A percentile compares a stretch with the other conserved stretches of the same genome.
These are phyloP conservation scores for Prionace glauca DNA, from an alignment of 2,797 vertebrate species.

Conservation along the genomic window DNA sequence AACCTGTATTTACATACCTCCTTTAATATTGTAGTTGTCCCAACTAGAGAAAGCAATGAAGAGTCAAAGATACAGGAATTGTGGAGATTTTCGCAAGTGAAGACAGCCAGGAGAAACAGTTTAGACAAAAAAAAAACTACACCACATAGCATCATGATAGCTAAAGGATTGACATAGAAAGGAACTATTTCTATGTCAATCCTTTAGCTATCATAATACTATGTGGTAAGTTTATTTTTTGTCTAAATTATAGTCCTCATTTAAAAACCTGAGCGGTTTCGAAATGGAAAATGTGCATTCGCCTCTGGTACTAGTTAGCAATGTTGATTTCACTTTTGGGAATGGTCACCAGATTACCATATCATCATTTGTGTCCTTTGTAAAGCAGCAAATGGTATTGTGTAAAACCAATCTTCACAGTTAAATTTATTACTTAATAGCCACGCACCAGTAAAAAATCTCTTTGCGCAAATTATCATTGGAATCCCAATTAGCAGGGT, in stretches of 20 bases:
- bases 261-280: not conserved
- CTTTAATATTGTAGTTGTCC: not conserved
- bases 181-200: too few relatives aligned
- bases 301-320: too few relatives aligned
- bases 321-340: not conserved
- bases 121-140: not conserved
- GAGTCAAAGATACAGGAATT: not conserved
- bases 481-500: not conserved
- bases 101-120: not conserved
- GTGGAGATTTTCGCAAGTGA: not conserved
- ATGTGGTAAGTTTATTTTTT: too few relatives aligned
- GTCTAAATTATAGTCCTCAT: not conserved
- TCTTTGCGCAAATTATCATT: not conserved
- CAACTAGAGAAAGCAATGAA: not conserved
- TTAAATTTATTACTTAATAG: not conserved
- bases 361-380: too few relatives aligned
- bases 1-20: not conserved
- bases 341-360: not conserved
- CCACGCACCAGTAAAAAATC: not conserved
- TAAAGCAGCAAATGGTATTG: not conserved
- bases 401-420: not conserved
- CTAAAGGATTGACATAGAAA: not conserved
- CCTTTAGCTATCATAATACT: too few relatives aligned
- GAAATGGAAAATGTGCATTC: not conserved
- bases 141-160: not conserved